These are phyloP conservation scores for Varanus salvator DNA, from an alignment of 2,113 vertebrate genomes.

Conservation along the genomic window DNA sequence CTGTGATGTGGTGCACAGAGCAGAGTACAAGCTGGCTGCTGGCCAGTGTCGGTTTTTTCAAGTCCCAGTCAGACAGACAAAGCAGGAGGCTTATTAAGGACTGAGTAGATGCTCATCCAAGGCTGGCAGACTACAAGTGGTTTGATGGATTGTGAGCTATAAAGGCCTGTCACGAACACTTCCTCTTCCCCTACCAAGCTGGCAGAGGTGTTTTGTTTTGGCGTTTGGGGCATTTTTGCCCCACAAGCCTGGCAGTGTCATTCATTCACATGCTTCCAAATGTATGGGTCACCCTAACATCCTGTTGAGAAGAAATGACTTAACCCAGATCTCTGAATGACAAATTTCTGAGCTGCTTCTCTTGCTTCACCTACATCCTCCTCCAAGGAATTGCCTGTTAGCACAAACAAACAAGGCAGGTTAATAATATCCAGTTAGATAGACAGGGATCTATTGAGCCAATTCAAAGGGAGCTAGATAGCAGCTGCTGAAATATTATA, in stretches of 20 bases:
- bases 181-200: not conserved
- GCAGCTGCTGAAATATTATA: slow-evolving; percentile 81
- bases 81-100: not conserved
- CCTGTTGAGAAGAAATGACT: not conserved
- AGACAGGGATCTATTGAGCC: slow-evolving; percentile 85
- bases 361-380: slow-evolving; percentile 64
- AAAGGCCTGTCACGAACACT: not conserved
- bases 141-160: not conserved
- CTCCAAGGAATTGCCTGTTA: slow-evolving; percentile 73
- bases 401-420: slow-evolving; percentile 78
- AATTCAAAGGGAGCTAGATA: slow-evolving; percentile 84
- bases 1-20: not conserved
- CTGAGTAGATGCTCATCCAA: not conserved
- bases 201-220: not conserved
- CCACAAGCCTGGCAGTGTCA: not conserved
- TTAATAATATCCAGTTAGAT: slow-evolving; percentile 77
- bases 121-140: not conserved
- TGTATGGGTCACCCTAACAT: not conserved
- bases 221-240: not conserved
- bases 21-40: not conserved
- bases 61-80: not conserved
- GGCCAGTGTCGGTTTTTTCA: not conserved
- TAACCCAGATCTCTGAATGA: slow-evolving; percentile 22
- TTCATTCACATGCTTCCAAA: not conserved
- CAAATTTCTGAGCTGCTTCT: slow-evolving; percentile 41